These are phyloP conservation scores for Brachypalpus laphriformis DNA, from an alignment of 2,888 invertebrate species.

Conservation along the genomic window DNA sequence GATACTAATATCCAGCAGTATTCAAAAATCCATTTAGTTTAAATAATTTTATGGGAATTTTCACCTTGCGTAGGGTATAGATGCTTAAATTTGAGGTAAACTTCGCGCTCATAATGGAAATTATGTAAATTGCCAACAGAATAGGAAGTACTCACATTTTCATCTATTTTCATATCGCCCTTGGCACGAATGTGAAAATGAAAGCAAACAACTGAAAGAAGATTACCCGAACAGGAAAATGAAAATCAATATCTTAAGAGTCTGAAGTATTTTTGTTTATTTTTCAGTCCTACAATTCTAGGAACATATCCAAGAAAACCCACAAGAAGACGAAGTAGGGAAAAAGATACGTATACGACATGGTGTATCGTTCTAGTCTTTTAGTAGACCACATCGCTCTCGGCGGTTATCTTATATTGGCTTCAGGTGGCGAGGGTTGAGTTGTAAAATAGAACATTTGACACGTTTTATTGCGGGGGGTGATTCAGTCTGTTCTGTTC, in stretches of 20 bases:
- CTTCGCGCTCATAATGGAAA: background rate
- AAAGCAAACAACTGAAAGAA: background rate
- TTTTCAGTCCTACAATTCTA: background rate
- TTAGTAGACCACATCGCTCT: background rate
- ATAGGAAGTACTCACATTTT: background rate
- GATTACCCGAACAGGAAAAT: background rate
- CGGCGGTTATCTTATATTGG: background rate
- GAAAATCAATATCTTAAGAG: background rate
- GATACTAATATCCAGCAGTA: background rate
- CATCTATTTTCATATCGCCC: background rate
- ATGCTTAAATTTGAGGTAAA: background rate
- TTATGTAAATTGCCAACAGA: constrained; percentile 24
- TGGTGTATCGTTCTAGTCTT: background rate
- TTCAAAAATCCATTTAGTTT: background rate
- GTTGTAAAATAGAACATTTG: background rate
- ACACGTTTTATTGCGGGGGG: background rate
- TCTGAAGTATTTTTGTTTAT: background rate
- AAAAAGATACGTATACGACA: background rate
- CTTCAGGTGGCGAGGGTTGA: background rate
- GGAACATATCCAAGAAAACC: background rate
- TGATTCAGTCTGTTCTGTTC: background rate
- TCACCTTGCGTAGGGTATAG: background rate
- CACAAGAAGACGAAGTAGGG: background rate
- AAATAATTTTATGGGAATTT: background rate
- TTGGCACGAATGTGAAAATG: background rate